phyloP scores from a whole-genome alignment of 1,140 invertebrate species.

The Euura saliciscinereae region DNA sequence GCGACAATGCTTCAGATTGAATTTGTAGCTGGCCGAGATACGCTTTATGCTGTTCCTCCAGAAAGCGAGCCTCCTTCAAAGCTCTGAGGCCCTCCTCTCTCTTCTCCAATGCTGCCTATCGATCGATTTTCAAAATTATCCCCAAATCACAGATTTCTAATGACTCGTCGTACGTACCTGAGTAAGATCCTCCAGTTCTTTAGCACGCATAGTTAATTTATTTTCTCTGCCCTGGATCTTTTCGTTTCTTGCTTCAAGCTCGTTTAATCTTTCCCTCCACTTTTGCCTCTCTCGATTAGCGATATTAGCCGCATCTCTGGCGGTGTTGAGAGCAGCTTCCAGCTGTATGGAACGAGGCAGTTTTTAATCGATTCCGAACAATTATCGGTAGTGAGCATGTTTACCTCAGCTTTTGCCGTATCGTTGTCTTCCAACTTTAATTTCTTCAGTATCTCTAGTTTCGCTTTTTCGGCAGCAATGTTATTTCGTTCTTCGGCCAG shows the following conservation, averaged over 20 bases:
- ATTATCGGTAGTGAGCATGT: constrained; percentile 3
- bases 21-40: constrained; percentile 42
- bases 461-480: constrained; percentile 42
- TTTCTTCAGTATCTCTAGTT: constrained; percentile 43
- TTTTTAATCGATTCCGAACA: constrained; percentile 14
- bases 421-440: constrained; percentile 42
- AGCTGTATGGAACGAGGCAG: constrained; percentile 31
- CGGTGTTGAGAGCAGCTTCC: constrained; percentile 47
- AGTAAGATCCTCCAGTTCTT: constrained; percentile 50
- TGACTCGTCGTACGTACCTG: constrained; percentile 33
- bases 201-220: constrained; percentile 42
- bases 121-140: background rate
- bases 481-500: constrained; percentile 44
- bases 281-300: constrained; percentile 44
- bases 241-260: constrained; percentile 40
- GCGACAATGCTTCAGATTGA: constrained; percentile 42
- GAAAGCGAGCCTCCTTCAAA: constrained; percentile 43
- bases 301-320: constrained; percentile 38
- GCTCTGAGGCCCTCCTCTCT: constrained; percentile 48
- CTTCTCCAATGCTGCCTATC: constrained; percentile 44
- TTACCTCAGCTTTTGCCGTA: constrained; percentile 46
- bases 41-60: constrained; percentile 48
- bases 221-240: constrained; percentile 43
- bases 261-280: constrained; percentile 48
- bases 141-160: constrained; percentile 14